Percentiles rank a stretch among this genome's conserved stretches.
Evolutionary conservation across 2,888 invertebrate species (phyloP).

Genomic region (Phytoseiulus persimilis): DNA sequence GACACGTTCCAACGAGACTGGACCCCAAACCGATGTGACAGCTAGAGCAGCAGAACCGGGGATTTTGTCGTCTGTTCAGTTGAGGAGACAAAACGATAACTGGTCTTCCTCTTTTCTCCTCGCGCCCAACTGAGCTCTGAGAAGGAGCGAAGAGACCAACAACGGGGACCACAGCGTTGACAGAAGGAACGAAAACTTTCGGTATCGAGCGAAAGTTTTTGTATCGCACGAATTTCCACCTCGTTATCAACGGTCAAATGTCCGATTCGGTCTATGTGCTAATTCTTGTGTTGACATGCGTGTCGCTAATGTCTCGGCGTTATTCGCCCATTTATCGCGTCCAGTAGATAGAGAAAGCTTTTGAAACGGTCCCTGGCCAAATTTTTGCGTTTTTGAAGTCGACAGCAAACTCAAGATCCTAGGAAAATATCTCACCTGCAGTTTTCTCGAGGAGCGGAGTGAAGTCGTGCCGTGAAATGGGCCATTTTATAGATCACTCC

Average conservation of each 20-base stretch:
- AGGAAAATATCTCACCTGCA: neutral
- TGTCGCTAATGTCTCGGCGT: too few relatives aligned
- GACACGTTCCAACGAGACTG: conserved; percentile 33
- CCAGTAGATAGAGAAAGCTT: too few relatives aligned
- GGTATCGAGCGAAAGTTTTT: too few relatives aligned
- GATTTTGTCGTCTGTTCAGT: conserved; percentile 5
- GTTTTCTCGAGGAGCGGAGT: conserved; percentile 21
- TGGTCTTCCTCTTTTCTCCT: neutral
- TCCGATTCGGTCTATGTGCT: too few relatives aligned
- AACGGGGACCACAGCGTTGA: neutral
- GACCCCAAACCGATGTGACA: conserved; percentile 28
- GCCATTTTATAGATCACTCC: conserved; percentile 38
- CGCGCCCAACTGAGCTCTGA: neutral
- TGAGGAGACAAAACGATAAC: neutral
- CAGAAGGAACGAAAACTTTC: too few relatives aligned
- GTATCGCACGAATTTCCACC: too few relatives aligned
- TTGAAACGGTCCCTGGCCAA: too few relatives aligned
- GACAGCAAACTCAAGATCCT: neutral
- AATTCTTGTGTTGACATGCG: too few relatives aligned
- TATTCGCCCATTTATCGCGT: too few relatives aligned
- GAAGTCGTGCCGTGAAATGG: conserved; percentile 25
- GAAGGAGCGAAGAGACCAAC: neutral
- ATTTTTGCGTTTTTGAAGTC: neutral
- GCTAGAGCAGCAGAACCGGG: neutral
- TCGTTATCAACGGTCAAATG: too few relatives aligned